Evolutionary conservation across 2,888 invertebrate species (phyloP).

Genomic region (Melolontha melolontha): DNA sequence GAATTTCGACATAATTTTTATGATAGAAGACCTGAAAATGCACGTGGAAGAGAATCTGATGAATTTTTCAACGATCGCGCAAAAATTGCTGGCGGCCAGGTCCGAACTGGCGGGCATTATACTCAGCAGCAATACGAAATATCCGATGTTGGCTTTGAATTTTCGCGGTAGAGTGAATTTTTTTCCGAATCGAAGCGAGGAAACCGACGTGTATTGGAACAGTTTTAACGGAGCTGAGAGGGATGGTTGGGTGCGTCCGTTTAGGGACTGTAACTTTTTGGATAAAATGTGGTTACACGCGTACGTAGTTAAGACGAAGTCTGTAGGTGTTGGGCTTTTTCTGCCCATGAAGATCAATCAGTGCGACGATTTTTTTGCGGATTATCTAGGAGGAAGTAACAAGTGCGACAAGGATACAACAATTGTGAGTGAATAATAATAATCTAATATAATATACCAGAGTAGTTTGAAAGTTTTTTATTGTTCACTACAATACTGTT

Average conservation of each 20-base stretch:
- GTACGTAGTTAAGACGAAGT: slow-evolving; percentile 55
- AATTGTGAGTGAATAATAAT: slow-evolving; percentile 58
- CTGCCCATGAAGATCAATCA: slow-evolving; percentile 74
- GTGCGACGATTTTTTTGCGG: slow-evolving; percentile 77
- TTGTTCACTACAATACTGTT: too few species aligned
- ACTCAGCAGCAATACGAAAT: slow-evolving; percentile 60
- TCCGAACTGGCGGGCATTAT: slow-evolving; percentile 61
- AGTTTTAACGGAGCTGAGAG: slow-evolving; percentile 65
- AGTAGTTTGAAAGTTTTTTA: too few species aligned
- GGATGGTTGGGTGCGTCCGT: slow-evolving; percentile 62
- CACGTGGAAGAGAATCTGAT: slow-evolving; percentile 48
- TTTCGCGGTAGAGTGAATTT: slow-evolving; percentile 56
- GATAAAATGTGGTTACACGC: slow-evolving; percentile 61
- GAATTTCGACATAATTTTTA: slow-evolving; percentile 54
- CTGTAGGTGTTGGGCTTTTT: slow-evolving; percentile 58
- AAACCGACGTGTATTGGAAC: slow-evolving; percentile 70
- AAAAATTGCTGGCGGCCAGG: slow-evolving; percentile 68
- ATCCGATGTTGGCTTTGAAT: slow-evolving; percentile 57
- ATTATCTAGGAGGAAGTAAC: slow-evolving; percentile 76
- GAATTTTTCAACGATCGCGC: slow-evolving; percentile 59
- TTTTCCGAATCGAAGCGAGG: slow-evolving; percentile 63
- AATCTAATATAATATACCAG: too few species aligned
- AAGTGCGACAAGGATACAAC: slow-evolving; percentile 70
- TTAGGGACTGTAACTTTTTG: slow-evolving; percentile 62
- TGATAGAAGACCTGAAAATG: slow-evolving; percentile 51